Evolutionary conservation across 2,113 vertebrate genomes (phyloP), one percentile per base, ranked within the genome.

Genomic region (Hemiscyllium ocellatum): DNA sequence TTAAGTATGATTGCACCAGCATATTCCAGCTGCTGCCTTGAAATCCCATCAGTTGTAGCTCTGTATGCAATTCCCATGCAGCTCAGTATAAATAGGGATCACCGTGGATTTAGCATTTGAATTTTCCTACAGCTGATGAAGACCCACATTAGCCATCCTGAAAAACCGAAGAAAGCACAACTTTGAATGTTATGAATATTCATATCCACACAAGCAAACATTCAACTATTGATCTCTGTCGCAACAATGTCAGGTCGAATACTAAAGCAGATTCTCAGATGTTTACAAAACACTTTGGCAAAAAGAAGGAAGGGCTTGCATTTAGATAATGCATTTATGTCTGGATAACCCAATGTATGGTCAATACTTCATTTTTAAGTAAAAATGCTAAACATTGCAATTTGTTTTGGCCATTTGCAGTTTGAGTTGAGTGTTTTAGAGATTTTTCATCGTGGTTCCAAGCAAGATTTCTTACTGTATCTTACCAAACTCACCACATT

Each of bases 161-260:
- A 37, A 93, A 93, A 17, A 10, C 33, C 19, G 65, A 93, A 93
- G n/a, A 93, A 66, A 66, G 10, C 22, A 22, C 61, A 93, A 19
- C 66, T 93, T 93, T 66, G 61, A 93, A 93, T 93, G 19, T 93
- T 66, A 68, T 93, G 89, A 93, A 93, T 93, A 93, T 93, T 93
- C 89, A 91, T 91, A n/a, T 91, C 37, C 89, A 91, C 89, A 91
- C 33, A 93, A 20, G 89, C 61, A 42, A 93, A 93, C 33, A 66
- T 66, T 26, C 89, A 93, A 66, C 61, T 65, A 66, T 93, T n/a
- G n/a, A 90, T 90, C 87, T 17, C 50, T 26, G 33, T 90, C 26
- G 87, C 87, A 90, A 29, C 87, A 68, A n/a, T 37, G 19, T n/a
- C 89, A 93, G 65, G 89, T 61, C 7, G 10, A 17, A 20, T 66